A percentile compares a stretch with the other conserved stretches of the same genome.
These are phyloP conservation scores for Characodon lateralis DNA, from an alignment of 2,797 vertebrate genomes.

Conservation along the genomic window DNA sequence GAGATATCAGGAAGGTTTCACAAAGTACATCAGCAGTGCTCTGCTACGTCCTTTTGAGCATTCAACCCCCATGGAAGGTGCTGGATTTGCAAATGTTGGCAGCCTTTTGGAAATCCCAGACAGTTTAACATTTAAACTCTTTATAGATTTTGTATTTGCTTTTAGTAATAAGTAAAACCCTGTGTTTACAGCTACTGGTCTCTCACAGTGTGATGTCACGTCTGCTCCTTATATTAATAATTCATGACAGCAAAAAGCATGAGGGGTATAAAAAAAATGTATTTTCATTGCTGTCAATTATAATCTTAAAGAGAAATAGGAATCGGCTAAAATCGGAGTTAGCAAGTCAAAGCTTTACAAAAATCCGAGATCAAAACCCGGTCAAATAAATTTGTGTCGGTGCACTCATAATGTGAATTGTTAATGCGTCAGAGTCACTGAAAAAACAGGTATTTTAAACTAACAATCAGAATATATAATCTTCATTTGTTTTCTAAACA, in stretches of 20 bases:
- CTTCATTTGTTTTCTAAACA: background rate
- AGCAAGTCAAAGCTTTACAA: background rate
- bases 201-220: too few species aligned
- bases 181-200: too few species aligned
- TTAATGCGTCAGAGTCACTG: background rate
- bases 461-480: background rate
- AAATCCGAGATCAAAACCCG: background rate
- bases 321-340: background rate
- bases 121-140: background rate
- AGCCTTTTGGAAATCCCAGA: background rate
- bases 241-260: background rate
- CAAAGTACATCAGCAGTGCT: too few species aligned
- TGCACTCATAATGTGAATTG: background rate
- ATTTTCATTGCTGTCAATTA: background rate
- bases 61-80: too few species aligned
- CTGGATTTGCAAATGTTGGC: too few species aligned
- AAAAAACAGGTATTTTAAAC: background rate
- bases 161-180: too few species aligned
- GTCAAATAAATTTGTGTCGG: background rate
- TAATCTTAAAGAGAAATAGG: background rate
- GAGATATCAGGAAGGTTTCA: too few species aligned
- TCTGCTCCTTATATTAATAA: too few species aligned
- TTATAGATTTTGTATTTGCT: too few species aligned
- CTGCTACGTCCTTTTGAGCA: too few species aligned
- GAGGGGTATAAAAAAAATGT: background rate